Conservation (phyloP, 35 echinoderm and acorn worm genomes). For the Patiria miniata region DNA sequence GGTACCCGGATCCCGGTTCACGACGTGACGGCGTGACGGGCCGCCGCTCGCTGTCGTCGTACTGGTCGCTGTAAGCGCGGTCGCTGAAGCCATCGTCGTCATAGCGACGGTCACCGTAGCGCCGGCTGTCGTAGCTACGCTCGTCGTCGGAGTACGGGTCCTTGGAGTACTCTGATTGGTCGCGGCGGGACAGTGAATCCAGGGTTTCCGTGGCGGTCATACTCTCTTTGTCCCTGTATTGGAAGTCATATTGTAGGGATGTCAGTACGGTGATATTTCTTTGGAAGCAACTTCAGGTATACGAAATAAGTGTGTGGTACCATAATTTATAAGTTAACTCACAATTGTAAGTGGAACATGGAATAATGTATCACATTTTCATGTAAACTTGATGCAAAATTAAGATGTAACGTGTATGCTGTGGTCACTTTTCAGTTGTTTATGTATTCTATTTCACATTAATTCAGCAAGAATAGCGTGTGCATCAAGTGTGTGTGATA, state of each 20-base stretch:
- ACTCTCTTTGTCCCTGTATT: conserved; percentile 32
- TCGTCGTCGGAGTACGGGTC: conserved; percentile 65
- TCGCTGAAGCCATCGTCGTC: conserved; percentile 35
- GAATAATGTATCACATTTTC: no score
- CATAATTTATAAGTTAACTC: neutral
- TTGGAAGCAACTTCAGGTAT: no score
- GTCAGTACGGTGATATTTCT: no score
- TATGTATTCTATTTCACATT: no score
- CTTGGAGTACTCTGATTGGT: conserved; percentile 40
- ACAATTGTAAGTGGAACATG: neutral
- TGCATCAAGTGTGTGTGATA: no score
- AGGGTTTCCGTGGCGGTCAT: conserved; percentile 48
- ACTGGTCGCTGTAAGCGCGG: conserved; percentile 10
- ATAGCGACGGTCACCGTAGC: conserved; percentile 41
- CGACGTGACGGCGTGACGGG: neutral
- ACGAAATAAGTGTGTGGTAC: neutral
- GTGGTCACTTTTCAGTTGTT: no score
- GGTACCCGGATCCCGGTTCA: conserved; percentile 61
- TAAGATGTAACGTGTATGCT: no score
- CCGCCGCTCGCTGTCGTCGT: conserved; percentile 12
- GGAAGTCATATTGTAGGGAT: neutral
- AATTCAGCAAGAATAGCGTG: no score
- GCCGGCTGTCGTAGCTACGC: conserved; percentile 24
- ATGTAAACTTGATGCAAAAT: no score
- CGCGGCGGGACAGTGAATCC: conserved; percentile 50